Conservation (phyloP, 2,113 vertebrate genomes). For the Ginglymostoma cirratum region DNA sequence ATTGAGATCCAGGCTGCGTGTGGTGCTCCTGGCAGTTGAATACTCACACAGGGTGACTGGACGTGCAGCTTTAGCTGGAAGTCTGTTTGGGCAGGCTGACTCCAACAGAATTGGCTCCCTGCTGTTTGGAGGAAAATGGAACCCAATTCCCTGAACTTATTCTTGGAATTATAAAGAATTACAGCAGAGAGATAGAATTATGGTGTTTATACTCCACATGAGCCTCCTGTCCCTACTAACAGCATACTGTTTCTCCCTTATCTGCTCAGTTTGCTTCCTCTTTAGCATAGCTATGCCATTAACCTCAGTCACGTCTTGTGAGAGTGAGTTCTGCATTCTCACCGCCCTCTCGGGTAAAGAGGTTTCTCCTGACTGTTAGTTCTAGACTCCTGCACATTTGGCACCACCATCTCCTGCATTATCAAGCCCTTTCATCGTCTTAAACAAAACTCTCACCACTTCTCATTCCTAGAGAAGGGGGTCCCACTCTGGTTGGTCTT, state of each 20-base stretch:
- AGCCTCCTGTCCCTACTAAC: background rate
- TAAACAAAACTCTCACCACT: background rate
- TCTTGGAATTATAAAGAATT: no score
- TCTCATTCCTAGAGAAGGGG: background rate
- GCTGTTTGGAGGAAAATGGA: background rate
- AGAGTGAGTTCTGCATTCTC: background rate
- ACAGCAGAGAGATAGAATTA: background rate
- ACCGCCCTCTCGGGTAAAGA: background rate
- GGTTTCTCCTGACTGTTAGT: background rate
- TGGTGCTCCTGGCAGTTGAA: background rate
- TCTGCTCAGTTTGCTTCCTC: background rate
- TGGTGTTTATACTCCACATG: background rate
- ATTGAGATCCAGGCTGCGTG: background rate
- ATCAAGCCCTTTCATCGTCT: background rate
- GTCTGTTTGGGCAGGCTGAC: background rate
- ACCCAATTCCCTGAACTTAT: no score
- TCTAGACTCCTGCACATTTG: background rate
- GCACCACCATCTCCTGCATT: background rate
- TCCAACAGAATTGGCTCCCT: background rate
- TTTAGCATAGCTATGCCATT: background rate
- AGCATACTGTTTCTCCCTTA: background rate
- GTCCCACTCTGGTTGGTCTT: no score
- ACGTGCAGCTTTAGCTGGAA: background rate
- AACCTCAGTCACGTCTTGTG: background rate
- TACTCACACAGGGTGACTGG: background rate